Evolutionary conservation across 2,113 vertebrate genomes (phyloP).

Genomic region (Galemys pyrenaicus): DNA sequence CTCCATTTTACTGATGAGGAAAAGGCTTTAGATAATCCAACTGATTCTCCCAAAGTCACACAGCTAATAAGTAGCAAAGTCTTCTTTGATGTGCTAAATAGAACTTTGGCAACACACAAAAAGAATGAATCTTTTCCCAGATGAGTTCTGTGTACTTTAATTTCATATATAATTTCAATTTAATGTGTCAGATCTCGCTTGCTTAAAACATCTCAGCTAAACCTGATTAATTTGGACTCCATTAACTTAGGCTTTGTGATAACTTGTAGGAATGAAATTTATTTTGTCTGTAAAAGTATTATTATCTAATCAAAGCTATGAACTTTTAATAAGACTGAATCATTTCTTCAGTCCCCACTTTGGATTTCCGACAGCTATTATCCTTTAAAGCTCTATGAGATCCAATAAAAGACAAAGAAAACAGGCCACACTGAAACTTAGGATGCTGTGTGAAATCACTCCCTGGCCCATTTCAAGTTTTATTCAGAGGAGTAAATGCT

Average conservation of each 20-base stretch:
- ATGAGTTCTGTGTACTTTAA: conserved; percentile 57
- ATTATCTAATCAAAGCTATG: neutral
- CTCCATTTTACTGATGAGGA: conserved; percentile 45
- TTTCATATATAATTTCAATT: conserved; percentile 61
- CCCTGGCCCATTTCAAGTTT: neutral
- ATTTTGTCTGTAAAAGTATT: conserved; percentile 59
- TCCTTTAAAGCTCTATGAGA: conserved; percentile 31
- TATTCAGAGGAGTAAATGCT: neutral
- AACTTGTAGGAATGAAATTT: conserved; percentile 38
- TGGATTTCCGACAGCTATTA: neutral
- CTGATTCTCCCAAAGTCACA: conserved; percentile 54
- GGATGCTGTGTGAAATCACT: neutral
- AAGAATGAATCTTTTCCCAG: conserved; percentile 55
- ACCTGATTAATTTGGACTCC: conserved; percentile 58
- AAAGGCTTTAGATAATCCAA: conserved; percentile 52
- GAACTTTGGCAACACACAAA: conserved; percentile 47
- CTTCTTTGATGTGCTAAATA: conserved; percentile 68
- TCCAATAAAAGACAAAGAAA: neutral
- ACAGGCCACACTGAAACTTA: neutral
- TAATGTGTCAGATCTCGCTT: conserved; percentile 62
- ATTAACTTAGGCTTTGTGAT: conserved; percentile 57
- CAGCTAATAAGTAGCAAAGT: conserved; percentile 57
- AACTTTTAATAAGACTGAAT: conserved; percentile 27
- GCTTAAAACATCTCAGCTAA: conserved; percentile 60
- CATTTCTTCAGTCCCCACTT: neutral